Conservation (phyloP, 1,140 invertebrate species). For the Armadillidium nasatum region DNA sequence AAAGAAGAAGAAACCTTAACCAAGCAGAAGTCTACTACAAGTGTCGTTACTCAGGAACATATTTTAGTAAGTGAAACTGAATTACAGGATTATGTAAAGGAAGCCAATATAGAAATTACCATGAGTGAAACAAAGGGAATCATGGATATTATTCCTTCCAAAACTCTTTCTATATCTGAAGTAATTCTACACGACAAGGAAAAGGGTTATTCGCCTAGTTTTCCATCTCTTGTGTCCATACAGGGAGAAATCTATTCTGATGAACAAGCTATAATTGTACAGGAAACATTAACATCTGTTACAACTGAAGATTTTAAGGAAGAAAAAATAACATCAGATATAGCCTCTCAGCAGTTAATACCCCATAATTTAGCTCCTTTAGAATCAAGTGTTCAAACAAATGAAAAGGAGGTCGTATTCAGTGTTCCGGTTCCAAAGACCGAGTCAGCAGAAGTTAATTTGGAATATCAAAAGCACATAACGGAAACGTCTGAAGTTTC, state of each 20-base stretch:
- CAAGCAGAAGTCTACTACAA: neutral
- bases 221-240: neutral
- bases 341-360: conserved; percentile 50
- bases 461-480: conserved; percentile 21
- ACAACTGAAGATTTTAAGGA: conserved; percentile 38
- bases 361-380: neutral
- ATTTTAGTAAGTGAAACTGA: conserved; percentile 52
- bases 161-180: neutral
- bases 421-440: neutral
- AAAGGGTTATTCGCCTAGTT: neutral
- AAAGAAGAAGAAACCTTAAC: conserved; percentile 47
- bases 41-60: conserved; percentile 50
- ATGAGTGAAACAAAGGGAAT: neutral
- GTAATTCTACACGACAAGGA: neutral
- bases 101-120: neutral
- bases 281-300: conserved; percentile 39
- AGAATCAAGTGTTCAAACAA: neutral
- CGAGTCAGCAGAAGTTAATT: conserved; percentile 24
- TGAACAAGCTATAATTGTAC: conserved; percentile 32
- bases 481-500: conserved; percentile 24
- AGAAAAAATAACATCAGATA: conserved; percentile 51
- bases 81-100: conserved; percentile 14
- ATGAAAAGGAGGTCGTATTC: neutral
- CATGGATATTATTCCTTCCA: neutral
- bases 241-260: neutral